Base-by-base conservation (phyloP, 2,888 invertebrate genomes). In the Cepaea hortensis region DNA sequence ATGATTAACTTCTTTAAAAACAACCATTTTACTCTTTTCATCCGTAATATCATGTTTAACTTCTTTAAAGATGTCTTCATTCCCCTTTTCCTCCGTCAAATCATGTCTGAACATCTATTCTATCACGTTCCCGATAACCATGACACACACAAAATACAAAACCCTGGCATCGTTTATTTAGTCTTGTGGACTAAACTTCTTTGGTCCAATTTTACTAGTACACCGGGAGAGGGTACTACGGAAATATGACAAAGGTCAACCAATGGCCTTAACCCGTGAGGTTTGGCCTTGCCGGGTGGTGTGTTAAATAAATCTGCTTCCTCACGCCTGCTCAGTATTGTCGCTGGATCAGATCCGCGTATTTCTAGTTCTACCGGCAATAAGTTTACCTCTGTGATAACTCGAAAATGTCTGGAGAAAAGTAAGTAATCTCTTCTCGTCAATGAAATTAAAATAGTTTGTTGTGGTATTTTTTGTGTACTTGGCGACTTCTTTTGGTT, bases 261-360 rank as follows among this genome's bases (percentile, higher is more conserved):
- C 15, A 5, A 50, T 48, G 77, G 61, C 77, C 77, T 77, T 77
- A 55, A 77, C 77, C 77, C 55, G 20, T 55, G 15, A 55, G 13
- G 11, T 61, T 46, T 55, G 48, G 50, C 20, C 15, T 50, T n/a
- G 77, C 77, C 77, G 79, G 79, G n/a, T 79, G 35, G 35, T 62
- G 62, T 1, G 35, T 62, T 35, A 4, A 62, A 79, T 35, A 79
- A 62, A 62, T 62, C 35, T 79, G 79, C 79, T 79, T 62, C 62
- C 79, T 79, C 79, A 79, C 79, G 79, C 79, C 62, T 79, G 62
- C 79, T 62, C 62, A 6, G 62, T 5, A 23, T 11, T 55, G 23
- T 62, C 68, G 68, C 18, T 18, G 20, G 68, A 35, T 35, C 68
- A 15, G n/a, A 20, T 15, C n/a, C 68, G 35, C 79, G 79, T 23